Evolutionary conservation across 1,140 invertebrate genomes (phyloP).

Genomic region (Hypothenemus hampei): DNA sequence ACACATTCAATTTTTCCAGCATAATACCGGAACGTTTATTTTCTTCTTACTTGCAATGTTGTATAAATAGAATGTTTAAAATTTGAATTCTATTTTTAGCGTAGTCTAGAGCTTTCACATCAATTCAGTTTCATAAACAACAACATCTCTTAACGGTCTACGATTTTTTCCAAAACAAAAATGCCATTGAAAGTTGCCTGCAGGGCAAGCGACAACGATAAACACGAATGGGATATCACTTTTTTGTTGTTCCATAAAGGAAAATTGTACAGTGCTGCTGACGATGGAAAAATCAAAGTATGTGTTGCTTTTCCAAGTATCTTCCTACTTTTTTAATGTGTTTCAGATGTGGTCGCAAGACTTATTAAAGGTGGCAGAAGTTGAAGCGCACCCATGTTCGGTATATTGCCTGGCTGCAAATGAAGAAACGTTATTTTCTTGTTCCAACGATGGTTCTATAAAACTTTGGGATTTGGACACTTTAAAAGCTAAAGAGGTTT

Average conservation of each 20-base stretch:
- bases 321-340: neutral
- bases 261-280: constrained; percentile 46
- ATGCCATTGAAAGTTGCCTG: constrained; percentile 39
- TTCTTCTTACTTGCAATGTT: no score
- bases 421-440: constrained; percentile 46
- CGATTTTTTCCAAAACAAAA: no score
- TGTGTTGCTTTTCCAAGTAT: neutral
- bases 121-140: no score
- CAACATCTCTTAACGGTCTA: no score
- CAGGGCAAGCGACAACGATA: constrained; percentile 39
- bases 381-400: constrained; percentile 47
- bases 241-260: constrained; percentile 43
- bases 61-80: no score
- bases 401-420: constrained; percentile 44
- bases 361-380: constrained; percentile 44
- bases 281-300: constrained; percentile 50
- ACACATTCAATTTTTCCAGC: no score
- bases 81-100: no score
- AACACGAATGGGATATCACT: constrained; percentile 46
- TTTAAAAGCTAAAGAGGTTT: constrained; percentile 36
- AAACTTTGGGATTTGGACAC: constrained; percentile 46
- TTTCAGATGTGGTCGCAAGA: constrained; percentile 43
- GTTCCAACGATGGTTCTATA: constrained; percentile 50
- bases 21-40: no score
- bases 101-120: no score